A percentile compares a stretch with the other conserved stretches of the same genome.
phyloP scores from a whole-genome alignment of 2,888 invertebrate species.

The Drosophila histrio region DNA sequence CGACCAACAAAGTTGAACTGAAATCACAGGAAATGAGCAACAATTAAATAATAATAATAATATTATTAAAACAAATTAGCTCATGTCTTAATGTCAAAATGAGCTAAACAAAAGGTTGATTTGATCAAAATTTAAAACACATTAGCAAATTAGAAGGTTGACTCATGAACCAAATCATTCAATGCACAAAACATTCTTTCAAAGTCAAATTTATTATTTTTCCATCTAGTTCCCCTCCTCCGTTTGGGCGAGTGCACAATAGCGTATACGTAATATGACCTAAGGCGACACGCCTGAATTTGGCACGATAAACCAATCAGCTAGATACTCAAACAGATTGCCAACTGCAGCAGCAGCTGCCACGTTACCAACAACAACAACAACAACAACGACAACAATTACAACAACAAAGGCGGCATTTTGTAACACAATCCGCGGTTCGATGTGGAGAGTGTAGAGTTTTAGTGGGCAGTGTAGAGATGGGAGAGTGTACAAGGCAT shows the following conservation, averaged over 20 bases:
- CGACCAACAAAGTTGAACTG: slow-evolving; percentile 99
- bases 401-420: slow-evolving; percentile 12
- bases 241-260: slow-evolving; percentile 21
- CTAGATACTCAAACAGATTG: slow-evolving; percentile 43
- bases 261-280: slow-evolving; percentile 58
- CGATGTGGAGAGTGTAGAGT: neutral
- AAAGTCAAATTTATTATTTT: slow-evolving; percentile 70
- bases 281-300: slow-evolving; percentile 76
- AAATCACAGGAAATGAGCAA: slow-evolving; percentile 67
- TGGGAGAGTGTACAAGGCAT: neutral
- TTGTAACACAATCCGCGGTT: neutral
- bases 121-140: slow-evolving; percentile 68
- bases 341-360: slow-evolving; percentile 54
- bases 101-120: slow-evolving; percentile 23
- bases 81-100: slow-evolving; percentile 38
- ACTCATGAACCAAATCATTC: slow-evolving; percentile 44
- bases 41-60: slow-evolving; percentile 42
- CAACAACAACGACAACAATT: neutral
- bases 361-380: slow-evolving; percentile 13
- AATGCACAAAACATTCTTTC: slow-evolving; percentile 57
- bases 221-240: neutral
- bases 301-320: slow-evolving; percentile 81
- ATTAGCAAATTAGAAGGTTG: slow-evolving; percentile 37
- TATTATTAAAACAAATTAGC: slow-evolving; percentile 48
- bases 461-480: neutral